A percentile compares a stretch with the other conserved stretches of the same genome.
Evolutionary conservation across 2,888 invertebrate genomes (phyloP).

Genomic region (Andrena camellia): DNA sequence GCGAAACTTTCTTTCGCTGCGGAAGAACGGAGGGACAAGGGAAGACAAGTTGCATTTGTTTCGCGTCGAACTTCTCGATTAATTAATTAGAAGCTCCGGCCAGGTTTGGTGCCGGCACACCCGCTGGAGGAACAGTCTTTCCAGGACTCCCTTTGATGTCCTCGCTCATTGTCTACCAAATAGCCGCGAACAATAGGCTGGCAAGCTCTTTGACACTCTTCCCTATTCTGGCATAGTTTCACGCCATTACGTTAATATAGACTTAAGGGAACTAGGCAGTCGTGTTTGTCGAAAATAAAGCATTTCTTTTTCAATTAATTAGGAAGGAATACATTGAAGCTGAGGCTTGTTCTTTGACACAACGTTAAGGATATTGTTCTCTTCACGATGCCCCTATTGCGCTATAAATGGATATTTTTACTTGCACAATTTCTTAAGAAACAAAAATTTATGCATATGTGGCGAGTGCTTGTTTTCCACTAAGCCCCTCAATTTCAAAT

Average conservation of each 20-base stretch:
- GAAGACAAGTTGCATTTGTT: constrained; percentile 18
- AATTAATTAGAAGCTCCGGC: constrained; percentile 38
- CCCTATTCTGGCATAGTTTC: not conserved
- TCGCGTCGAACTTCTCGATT: constrained; percentile 37
- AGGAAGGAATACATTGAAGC: not conserved
- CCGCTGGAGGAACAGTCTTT: not conserved
- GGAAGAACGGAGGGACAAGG: not conserved
- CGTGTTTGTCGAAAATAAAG: too few relatives aligned
- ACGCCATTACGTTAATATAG: not conserved
- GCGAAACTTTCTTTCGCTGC: constrained; percentile 34
- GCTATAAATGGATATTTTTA: too few relatives aligned
- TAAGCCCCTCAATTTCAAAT: too few relatives aligned
- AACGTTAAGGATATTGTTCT: too few relatives aligned
- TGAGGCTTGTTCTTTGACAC: not conserved
- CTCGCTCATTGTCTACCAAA: not conserved
- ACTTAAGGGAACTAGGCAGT: too few relatives aligned
- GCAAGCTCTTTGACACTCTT: not conserved
- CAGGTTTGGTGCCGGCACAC: not conserved
- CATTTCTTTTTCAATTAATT: not conserved
- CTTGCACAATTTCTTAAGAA: too few relatives aligned
- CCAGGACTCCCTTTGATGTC: not conserved
- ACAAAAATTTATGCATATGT: too few relatives aligned
- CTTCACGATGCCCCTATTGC: too few relatives aligned
- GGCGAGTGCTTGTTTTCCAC: too few relatives aligned
- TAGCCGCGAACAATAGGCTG: not conserved